Evolutionary conservation across 2,797 vertebrate genomes (phyloP), one percentile per base, ranked within the genome.

Genomic region (Parambassis ranga): DNA sequence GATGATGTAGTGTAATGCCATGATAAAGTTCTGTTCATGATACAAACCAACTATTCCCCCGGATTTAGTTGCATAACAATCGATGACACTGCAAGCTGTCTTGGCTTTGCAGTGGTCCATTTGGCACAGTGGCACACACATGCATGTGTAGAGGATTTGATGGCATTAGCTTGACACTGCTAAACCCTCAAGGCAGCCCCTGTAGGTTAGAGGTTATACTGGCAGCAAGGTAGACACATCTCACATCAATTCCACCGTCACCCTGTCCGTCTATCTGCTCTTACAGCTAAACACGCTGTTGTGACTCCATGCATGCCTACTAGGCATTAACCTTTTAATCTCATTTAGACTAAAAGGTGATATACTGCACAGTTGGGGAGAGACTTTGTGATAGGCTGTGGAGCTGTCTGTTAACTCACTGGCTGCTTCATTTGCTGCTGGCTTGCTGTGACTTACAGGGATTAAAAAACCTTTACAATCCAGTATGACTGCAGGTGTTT

Each of bases 101-200:
- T 78, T 78, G 55, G 58, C 58, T 84, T 75, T 81, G 69, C 32
- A 3, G 48, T 61, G 8, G 58, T 77, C 58, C 61, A 36, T 19
- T 66, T 77, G 77, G 73, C 79, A 76, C 5, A n/a, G 58, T 61
- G 68, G 53, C 59, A 64, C 62, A 48, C 82, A 66, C 46, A 71
- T 24, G 47, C 77, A 77, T 73, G 81, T 77, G 69, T 48, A 58
- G 53, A 72, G 89, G 88, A 90, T 90, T 91, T 89, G 69, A 53
- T 66, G 69, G 86, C 70, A 89, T 91, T 92, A 91, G 72, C 57
- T 53, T 65, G 72, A 61, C 38, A 18, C 69, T 58, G 62, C 75
- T 88, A 88, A 86, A 82, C 71, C 84, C 71, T 81, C 58, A 11
- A n/a, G 37, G 74, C 81, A 68, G 71, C 61, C 60, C 37, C 39